phyloP scores from a whole-genome alignment of 2,113 vertebrate species.

The Tringa solitaria region DNA sequence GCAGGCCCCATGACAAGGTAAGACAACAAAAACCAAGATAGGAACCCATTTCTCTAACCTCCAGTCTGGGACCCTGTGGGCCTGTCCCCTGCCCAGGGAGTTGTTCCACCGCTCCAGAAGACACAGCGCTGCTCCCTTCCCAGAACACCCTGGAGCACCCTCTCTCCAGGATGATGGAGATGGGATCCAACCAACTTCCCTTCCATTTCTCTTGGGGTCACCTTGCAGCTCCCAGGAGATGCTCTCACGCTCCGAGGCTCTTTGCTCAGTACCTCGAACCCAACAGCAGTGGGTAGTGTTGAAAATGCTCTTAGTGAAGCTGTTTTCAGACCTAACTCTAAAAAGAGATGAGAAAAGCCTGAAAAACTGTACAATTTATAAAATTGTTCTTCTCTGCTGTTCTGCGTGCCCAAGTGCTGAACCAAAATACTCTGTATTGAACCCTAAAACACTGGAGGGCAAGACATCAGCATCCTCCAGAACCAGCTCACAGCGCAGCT shows the following conservation, averaged over 20 bases:
- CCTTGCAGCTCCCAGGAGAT: neutral
- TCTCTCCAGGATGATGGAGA: neutral
- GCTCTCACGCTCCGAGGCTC: neutral
- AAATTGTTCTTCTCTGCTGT: neutral
- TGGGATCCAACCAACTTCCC: neutral
- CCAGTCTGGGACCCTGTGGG: rapidly evolving
- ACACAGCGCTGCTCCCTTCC: neutral
- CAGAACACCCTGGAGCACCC: rapidly evolving
- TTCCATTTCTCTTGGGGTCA: neutral
- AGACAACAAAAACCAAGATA: neutral
- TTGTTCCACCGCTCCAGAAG: too few relatives aligned
- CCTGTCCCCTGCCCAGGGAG: neutral
- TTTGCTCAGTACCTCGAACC: neutral
- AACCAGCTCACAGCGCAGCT: neutral
- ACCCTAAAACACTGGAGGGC: neutral
- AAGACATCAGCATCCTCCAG: neutral
- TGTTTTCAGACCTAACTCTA: neutral
- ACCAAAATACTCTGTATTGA: neutral
- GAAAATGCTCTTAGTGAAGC: neutral
- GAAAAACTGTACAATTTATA: neutral
- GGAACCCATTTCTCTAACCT: neutral
- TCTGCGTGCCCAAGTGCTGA: neutral
- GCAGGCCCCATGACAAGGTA: rapidly evolving
- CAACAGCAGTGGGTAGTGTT: neutral
- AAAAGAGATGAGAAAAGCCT: neutral